Evolutionary conservation across 1,140 invertebrate genomes (phyloP), one percentile per base, ranked within the genome.

Genomic region (Antheraea pernyi): DNA sequence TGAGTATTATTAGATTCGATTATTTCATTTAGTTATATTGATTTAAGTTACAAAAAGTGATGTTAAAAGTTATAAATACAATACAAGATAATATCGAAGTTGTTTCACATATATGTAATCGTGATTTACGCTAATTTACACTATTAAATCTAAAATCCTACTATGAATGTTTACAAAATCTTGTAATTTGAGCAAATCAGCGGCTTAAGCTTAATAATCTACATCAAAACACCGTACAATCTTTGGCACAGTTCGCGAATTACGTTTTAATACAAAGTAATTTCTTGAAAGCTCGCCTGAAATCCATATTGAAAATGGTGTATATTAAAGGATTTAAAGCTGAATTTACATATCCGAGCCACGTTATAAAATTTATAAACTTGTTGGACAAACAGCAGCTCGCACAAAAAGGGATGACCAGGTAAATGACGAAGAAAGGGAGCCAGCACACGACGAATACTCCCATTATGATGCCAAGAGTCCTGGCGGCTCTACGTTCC

Each of bases 301-400:
- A 99, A 85, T 99, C 98, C 84, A 98, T 94, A 93, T 99, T 99
- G 89, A 99, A 99, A 85, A 99, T 99, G 0, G 98, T 99, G 91
- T 99, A 99, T 76, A 99, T 99, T 77, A 99, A 95, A 11, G 98
- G 98, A 92, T 99, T 99, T 11, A 99, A 94, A n/a, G 97, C 97
- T 22, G 98, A 99, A 92, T 99, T 99, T 70, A 99, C 95, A 88
- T 99, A 99, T 22, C 99, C 99, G 53, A 99, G 94, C 99, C 99
- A 99, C 37, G 97, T 98, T 77, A 98, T 97, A 82, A 98, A 97
- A 86, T 98, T 97, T 59, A 96, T 95, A 67, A 98, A 92, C 79
- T 95, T 95, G 53, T 95, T 94, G 7, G 96, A 97, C 13, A 97
- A 96, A 83, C 96, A 96, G 83, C 97, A 97, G 60, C 92, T 93